These are phyloP conservation scores for Strix aluco DNA, from an alignment of 2,113 vertebrate genomes.

Conservation along the genomic window DNA sequence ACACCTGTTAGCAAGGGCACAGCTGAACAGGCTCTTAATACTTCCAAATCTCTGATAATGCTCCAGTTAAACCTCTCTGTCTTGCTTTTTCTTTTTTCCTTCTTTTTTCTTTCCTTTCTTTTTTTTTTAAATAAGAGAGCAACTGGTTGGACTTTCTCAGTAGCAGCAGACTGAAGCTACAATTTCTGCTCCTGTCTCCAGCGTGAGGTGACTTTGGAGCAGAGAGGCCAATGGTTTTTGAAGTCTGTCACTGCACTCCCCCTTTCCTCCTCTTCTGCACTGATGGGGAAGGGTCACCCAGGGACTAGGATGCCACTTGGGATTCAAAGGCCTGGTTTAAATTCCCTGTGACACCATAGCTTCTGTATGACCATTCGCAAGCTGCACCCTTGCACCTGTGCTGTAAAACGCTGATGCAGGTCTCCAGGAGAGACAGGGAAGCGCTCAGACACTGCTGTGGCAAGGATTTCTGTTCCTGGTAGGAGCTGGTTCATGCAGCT, in stretches of 20 bases:
- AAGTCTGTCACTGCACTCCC: not conserved
- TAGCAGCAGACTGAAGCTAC: not conserved
- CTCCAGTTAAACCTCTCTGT: not conserved
- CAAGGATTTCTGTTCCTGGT: not conserved
- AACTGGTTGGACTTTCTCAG: not conserved
- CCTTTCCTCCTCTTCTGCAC: not conserved
- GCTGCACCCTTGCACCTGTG: not conserved
- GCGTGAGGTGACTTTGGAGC: not conserved
- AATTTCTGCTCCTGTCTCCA: not conserved
- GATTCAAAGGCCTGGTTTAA: not conserved
- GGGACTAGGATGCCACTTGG: not conserved
- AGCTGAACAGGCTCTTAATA: slow-evolving; percentile 23
- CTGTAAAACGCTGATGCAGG: not conserved
- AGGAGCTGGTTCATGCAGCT: not conserved
- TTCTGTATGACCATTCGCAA: not conserved
- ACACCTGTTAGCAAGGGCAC: slow-evolving; percentile 53
- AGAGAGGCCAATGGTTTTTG: not conserved
- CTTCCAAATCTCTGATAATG: slow-evolving; percentile 35
- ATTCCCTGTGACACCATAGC: not conserved
- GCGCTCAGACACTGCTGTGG: rapidly evolving
- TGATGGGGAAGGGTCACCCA: not conserved
- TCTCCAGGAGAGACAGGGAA: not conserved
- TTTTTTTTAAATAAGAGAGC: not conserved
- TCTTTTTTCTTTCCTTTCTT: not conserved
- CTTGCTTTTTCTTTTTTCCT: not conserved